Evolutionary conservation across 2,888 invertebrate species (phyloP).

Genomic region (Drosophila greeni): DNA sequence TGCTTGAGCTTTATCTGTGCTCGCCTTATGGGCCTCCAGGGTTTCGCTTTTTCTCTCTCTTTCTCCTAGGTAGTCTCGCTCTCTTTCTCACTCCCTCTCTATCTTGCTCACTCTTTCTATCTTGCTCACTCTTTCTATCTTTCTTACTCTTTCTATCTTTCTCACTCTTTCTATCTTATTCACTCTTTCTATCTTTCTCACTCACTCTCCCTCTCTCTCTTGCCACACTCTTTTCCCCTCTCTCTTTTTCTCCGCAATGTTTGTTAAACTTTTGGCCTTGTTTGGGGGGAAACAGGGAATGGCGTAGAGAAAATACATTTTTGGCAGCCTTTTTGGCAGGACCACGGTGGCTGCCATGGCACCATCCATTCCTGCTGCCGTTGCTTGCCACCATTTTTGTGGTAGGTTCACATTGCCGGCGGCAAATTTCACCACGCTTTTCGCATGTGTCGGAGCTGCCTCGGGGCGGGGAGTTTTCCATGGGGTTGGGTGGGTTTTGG

Average conservation of each 20-base stretch:
- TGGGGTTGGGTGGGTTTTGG: no score
- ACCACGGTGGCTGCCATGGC: slow-evolving; percentile 3
- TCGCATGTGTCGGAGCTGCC: slow-evolving; percentile 29
- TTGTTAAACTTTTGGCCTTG: slow-evolving; percentile 59
- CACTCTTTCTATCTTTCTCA: no score
- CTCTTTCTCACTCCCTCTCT: background rate
- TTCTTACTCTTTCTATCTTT: no score
- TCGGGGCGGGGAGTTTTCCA: no score
- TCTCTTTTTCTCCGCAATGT: slow-evolving; percentile 31
- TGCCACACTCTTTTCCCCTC: background rate
- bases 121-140: no score
- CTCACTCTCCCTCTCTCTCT: background rate
- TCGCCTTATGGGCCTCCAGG: slow-evolving; percentile 52
- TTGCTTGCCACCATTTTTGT: slow-evolving; percentile 28
- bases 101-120: background rate
- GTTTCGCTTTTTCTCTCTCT: slow-evolving; percentile 4
- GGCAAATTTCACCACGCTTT: slow-evolving; percentile 55
- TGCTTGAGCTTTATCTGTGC: slow-evolving; percentile 64
- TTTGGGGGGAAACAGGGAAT: slow-evolving; percentile 24
- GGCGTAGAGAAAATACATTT: slow-evolving; percentile 38
- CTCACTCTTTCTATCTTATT: no score
- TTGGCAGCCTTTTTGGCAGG: slow-evolving; percentile 47
- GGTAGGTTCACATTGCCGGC: slow-evolving; percentile 51
- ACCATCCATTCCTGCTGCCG: slow-evolving; percentile 28
- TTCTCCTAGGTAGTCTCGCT: no score